These are phyloP conservation scores for Alces alces DNA, from an alignment of 2,113 vertebrate genomes.

Conservation along the genomic window DNA sequence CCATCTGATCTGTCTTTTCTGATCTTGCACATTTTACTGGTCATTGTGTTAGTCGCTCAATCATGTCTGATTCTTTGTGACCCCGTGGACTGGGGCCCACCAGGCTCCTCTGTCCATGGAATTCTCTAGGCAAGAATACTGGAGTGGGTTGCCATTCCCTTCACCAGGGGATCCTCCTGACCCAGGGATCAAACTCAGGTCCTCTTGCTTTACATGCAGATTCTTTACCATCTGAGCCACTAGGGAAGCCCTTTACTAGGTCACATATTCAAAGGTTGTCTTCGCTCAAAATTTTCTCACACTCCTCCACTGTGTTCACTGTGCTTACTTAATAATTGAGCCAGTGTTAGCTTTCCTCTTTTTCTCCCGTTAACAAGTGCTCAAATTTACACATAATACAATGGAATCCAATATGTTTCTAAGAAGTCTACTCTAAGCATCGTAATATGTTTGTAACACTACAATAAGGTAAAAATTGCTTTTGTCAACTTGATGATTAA, in stretches of 20 bases:
- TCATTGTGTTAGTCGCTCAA: not conserved
- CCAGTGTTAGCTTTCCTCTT: not conserved
- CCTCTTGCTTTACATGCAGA: not conserved
- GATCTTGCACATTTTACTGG: not conserved
- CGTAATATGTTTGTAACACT: not conserved
- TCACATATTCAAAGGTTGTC: not conserved
- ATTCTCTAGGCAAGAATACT: not conserved
- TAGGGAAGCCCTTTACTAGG: not conserved
- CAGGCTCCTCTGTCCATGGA: not conserved
- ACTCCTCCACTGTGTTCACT: not conserved
- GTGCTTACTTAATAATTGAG: not conserved
- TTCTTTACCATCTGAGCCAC: not conserved
- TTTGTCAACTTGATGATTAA: slow-evolving; percentile 30
- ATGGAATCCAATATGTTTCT: not conserved
- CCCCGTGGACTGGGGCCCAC: not conserved
- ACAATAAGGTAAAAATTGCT: not conserved
- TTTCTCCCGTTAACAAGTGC: not conserved
- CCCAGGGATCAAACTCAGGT: not conserved
- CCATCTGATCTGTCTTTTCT: not conserved
- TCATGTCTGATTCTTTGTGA: not conserved
- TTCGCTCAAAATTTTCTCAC: not conserved
- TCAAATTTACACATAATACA: not conserved
- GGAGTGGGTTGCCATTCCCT: not conserved
- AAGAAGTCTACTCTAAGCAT: not conserved
- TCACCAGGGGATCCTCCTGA: not conserved